phyloP scores from a whole-genome alignment of 2,113 vertebrate genomes.

The Phasianus colchicus region DNA sequence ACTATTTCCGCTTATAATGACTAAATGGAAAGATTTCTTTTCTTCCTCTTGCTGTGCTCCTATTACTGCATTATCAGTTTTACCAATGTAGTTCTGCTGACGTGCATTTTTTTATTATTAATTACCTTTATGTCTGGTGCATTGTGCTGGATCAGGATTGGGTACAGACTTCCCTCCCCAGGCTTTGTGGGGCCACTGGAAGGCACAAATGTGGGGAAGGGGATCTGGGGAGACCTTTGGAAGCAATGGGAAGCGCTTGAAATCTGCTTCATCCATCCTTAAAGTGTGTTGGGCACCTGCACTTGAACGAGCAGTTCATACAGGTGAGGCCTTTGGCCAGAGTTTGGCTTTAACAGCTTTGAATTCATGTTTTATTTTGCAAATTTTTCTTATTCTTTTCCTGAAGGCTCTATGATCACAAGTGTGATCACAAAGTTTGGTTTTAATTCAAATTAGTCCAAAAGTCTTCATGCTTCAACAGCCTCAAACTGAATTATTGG shows the following conservation, averaged over 20 bases:
- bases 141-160: accelerated
- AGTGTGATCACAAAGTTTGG: neutral
- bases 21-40: neutral
- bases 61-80: neutral
- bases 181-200: neutral
- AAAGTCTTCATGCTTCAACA: neutral
- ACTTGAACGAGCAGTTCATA: conserved; percentile 10
- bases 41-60: neutral
- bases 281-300: neutral
- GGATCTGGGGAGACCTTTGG: neutral
- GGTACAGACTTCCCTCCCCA: neutral
- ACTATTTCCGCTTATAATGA: neutral
- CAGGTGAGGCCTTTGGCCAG: neutral
- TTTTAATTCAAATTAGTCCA: conserved; percentile 53
- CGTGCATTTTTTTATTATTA: neutral
- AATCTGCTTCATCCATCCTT: neutral
- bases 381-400: neutral
- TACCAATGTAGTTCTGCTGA: neutral
- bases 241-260: neutral
- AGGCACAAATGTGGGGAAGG: neutral
- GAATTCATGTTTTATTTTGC: neutral
- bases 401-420: neutral
- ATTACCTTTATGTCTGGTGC: neutral
- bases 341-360: conserved; percentile 21
- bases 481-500: neutral